Evolutionary conservation across 1,140 invertebrate genomes (phyloP).

Genomic region (Scaptomyza graminum): DNA sequence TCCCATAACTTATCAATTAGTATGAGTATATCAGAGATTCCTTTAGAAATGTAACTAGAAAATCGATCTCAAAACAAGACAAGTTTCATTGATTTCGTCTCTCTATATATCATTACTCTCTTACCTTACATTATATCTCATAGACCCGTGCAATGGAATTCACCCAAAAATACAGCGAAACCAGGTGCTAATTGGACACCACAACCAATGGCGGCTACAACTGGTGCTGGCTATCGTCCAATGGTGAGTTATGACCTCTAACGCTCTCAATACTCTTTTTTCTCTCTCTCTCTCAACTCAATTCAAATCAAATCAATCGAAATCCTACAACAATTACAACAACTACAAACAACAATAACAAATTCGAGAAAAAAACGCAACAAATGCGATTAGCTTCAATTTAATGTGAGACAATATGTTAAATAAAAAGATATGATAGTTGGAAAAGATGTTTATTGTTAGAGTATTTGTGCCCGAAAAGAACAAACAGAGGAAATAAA

Average conservation of each 20-base stretch:
- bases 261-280: constrained; percentile 57
- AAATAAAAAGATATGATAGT: constrained; percentile 23
- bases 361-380: constrained; percentile 25
- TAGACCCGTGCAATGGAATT: constrained; percentile 93
- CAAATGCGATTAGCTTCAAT: constrained; percentile 3
- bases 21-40: constrained; percentile 19
- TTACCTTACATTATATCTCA: constrained; percentile 79
- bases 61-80: constrained; percentile 28
- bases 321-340: constrained; percentile 39
- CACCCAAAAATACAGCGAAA: constrained; percentile 92
- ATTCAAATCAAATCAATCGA: constrained; percentile 61
- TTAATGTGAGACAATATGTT: constrained; percentile 18
- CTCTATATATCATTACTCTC: constrained; percentile 79
- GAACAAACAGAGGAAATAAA: constrained; percentile 24
- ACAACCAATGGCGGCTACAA: constrained; percentile 93
- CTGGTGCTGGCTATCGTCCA: constrained; percentile 92
- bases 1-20: constrained; percentile 2
- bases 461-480: constrained; percentile 46
- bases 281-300: constrained; percentile 56
- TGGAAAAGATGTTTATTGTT: no score
- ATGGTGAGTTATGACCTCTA: constrained; percentile 87
- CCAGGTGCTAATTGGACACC: constrained; percentile 90
- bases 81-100: constrained; percentile 73
- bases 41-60: constrained; percentile 32
- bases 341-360: constrained; percentile 33